These are phyloP conservation scores for Drosophila lini DNA, from an alignment of 1,140 invertebrate genomes.

Conservation along the genomic window DNA sequence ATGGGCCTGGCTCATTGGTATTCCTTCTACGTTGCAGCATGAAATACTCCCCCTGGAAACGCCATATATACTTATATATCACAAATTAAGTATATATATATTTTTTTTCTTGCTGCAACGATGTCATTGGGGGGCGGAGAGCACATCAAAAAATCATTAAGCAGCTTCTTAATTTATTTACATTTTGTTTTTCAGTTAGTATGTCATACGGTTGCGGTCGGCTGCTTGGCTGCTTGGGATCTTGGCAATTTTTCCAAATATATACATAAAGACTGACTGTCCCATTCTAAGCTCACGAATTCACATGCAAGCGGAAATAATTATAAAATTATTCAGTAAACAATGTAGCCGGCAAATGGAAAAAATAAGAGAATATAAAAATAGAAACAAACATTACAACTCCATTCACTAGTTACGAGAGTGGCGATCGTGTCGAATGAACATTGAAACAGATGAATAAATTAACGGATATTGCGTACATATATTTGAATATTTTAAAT, in stretches of 20 bases:
- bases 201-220: slow-evolving; percentile 45
- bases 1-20: slow-evolving; percentile 33
- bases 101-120: not conserved
- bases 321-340: slow-evolving; percentile 60
- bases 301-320: slow-evolving; percentile 75
- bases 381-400: slow-evolving; percentile 18
- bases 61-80: not conserved
- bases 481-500: not conserved
- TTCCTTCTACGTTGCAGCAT: slow-evolving; percentile 4
- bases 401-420: slow-evolving; percentile 14
- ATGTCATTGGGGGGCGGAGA: slow-evolving; percentile 24
- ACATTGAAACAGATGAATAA: slow-evolving; percentile 6
- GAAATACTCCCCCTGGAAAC: not conserved
- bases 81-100: not conserved
- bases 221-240: slow-evolving; percentile 29
- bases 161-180: slow-evolving; percentile 38
- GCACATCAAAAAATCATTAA: slow-evolving; percentile 47
- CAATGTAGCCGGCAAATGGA: slow-evolving; percentile 20
- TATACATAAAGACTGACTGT: not conserved
- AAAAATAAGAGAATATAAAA: not conserved
- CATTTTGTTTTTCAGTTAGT: slow-evolving; percentile 24
- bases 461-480: not conserved
- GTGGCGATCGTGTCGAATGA: not conserved
- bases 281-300: slow-evolving; percentile 37
- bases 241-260: slow-evolving; percentile 3